Conservation (phyloP, 2,113 vertebrate genomes). For the Nanorana parkeri region DNA sequence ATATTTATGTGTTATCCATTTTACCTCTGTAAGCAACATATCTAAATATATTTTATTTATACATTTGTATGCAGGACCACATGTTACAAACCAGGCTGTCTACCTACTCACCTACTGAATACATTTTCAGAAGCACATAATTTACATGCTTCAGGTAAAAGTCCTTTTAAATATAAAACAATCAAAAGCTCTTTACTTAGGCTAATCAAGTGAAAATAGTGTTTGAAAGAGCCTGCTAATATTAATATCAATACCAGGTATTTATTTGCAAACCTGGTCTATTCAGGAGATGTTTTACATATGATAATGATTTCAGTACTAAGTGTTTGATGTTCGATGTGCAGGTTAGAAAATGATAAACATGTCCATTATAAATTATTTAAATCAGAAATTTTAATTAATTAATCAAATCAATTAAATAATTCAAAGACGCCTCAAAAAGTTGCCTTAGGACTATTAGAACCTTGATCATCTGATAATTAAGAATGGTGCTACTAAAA, state of each 20-base stretch:
- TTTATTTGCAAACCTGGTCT: constrained; percentile 3
- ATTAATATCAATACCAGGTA: constrained; percentile 19
- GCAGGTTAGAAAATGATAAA: neutral
- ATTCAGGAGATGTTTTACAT: constrained; percentile 10
- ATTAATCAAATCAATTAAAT: too few relatives aligned
- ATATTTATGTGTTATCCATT: too few relatives aligned
- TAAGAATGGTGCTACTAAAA: too few relatives aligned
- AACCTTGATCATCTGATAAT: too few relatives aligned
- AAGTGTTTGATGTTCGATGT: constrained; percentile 24
- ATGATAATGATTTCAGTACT: constrained; percentile 1
- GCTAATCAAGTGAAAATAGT: neutral
- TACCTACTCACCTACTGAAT: neutral
- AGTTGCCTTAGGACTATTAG: too few relatives aligned
- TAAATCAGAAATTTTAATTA: too few relatives aligned
- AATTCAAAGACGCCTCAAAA: too few relatives aligned
- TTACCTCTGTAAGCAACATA: too few relatives aligned
- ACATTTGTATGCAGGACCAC: too few relatives aligned
- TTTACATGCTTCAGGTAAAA: constrained; percentile 22
- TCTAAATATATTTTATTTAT: too few relatives aligned
- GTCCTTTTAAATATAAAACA: constrained; percentile 14
- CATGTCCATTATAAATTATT: neutral
- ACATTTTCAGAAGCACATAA: constrained; percentile 9
- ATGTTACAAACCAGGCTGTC: neutral
- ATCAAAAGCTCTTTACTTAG: constrained; percentile 3
- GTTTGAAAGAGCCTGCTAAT: constrained; percentile 5